These are phyloP conservation scores for Premnoplex brunnescens DNA, from an alignment of 2,797 vertebrate genomes.

Conservation along the genomic window DNA sequence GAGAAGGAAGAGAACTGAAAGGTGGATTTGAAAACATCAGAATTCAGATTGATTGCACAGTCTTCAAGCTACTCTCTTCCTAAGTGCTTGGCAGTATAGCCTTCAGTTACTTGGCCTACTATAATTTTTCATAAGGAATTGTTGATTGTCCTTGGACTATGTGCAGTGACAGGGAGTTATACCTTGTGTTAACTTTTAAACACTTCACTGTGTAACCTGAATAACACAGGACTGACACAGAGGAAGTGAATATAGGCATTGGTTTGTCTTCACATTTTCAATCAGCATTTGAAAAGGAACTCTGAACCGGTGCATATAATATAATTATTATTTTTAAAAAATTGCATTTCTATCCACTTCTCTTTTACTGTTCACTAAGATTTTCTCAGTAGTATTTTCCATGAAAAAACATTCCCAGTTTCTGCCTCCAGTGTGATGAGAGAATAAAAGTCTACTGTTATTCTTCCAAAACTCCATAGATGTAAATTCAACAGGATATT, in stretches of 20 bases:
- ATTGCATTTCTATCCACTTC: fast-evolving
- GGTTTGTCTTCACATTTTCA: background rate
- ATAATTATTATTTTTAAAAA: background rate
- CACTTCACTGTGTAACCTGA: background rate
- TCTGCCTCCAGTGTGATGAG: background rate
- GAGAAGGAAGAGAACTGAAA: background rate
- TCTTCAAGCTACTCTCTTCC: background rate
- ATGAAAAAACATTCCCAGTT: background rate
- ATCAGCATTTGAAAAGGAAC: background rate
- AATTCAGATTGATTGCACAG: background rate
- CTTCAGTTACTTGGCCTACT: background rate
- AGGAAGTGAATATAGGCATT: background rate
- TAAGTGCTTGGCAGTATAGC: background rate
- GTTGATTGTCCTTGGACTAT: background rate
- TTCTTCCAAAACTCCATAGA: background rate
- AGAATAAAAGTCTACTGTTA: background rate
- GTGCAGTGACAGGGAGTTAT: background rate
- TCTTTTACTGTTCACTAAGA: background rate
- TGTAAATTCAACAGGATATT: background rate
- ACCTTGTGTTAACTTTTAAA: background rate
- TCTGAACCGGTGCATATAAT: background rate
- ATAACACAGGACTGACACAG: fast-evolving
- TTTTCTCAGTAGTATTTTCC: background rate
- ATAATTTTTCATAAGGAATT: background rate
- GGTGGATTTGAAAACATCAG: background rate